Evolutionary conservation across 2,113 vertebrate genomes (phyloP).

Genomic region (Melanerpes formicivorus): DNA sequence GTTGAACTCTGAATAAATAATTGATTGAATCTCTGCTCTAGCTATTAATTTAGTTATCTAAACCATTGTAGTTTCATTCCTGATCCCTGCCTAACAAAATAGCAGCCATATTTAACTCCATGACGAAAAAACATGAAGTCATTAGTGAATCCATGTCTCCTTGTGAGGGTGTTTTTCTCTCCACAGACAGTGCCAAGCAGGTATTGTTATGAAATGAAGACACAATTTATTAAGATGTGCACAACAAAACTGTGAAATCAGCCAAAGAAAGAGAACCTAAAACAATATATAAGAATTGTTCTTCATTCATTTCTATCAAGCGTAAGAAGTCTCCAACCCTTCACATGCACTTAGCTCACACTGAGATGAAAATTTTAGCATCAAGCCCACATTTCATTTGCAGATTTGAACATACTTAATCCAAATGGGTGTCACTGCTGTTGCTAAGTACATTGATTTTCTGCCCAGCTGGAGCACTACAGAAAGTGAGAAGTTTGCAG

Average conservation of each 20-base stretch:
- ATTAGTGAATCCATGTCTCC: not conserved
- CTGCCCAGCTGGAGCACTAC: conserved; percentile 1
- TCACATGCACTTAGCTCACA: not conserved
- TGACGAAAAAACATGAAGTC: not conserved
- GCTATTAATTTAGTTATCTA: not conserved
- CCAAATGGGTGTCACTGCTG: not conserved
- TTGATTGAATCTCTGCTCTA: not conserved
- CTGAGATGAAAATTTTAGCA: not conserved
- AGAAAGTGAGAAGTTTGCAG: conserved; percentile 29
- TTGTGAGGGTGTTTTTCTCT: not conserved
- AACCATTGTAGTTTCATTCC: not conserved
- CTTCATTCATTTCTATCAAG: not conserved
- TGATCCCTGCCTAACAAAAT: not conserved
- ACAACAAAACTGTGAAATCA: not conserved
- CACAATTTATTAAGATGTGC: not conserved
- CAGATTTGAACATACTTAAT: conserved; percentile 2
- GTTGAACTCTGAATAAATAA: not conserved
- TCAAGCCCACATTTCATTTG: not conserved
- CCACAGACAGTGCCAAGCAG: not conserved
- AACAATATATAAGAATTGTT: not conserved
- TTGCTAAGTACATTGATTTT: conserved; percentile 44
- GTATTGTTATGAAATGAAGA: not conserved
- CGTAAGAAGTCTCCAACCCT: not conserved
- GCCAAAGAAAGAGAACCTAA: fast-evolving
- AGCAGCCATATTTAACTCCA: not conserved